phyloP scores from a whole-genome alignment of 2,797 vertebrate species.

The Tiaroga cobitis region DNA sequence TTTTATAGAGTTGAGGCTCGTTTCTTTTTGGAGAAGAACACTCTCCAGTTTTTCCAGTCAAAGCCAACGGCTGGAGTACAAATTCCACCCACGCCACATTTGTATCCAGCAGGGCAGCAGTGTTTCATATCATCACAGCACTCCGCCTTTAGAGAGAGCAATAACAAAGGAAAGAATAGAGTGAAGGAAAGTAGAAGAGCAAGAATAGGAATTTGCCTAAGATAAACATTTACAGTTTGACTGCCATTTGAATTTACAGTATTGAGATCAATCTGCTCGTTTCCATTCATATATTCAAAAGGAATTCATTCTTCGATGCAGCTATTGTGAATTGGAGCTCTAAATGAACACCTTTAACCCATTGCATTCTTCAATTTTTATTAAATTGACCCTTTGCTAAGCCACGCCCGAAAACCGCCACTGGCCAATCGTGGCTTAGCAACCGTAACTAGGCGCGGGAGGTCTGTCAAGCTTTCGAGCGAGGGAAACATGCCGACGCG shows the following conservation, averaged over 20 bases:
- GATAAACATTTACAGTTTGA: constrained; percentile 16
- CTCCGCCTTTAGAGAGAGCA: constrained; percentile 74
- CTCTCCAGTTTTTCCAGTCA: constrained; percentile 65
- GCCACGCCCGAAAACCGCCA: too few relatives aligned
- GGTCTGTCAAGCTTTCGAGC: too few relatives aligned
- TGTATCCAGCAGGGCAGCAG: constrained; percentile 79
- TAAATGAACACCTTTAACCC: not conserved
- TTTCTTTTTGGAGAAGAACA: constrained; percentile 66
- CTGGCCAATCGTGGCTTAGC: too few relatives aligned
- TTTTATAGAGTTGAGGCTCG: constrained; percentile 62
- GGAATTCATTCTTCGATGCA: not conserved
- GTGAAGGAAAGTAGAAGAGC: not conserved
- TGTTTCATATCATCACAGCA: constrained; percentile 81
- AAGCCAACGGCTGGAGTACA: constrained; percentile 61
- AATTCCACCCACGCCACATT: constrained; percentile 62
- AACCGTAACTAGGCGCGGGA: too few relatives aligned
- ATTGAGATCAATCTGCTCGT: not conserved
- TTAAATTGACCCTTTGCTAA: too few relatives aligned
- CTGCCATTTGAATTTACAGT: constrained; percentile 29
- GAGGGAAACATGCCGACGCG: too few relatives aligned
- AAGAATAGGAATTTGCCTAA: not conserved
- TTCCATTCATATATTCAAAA: not conserved
- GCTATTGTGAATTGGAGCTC: too few relatives aligned
- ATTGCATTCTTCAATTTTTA: too few relatives aligned
- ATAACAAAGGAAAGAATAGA: not conserved